phyloP scores from a whole-genome alignment of 2,113 vertebrate genomes.

The Eublepharis macularius region DNA sequence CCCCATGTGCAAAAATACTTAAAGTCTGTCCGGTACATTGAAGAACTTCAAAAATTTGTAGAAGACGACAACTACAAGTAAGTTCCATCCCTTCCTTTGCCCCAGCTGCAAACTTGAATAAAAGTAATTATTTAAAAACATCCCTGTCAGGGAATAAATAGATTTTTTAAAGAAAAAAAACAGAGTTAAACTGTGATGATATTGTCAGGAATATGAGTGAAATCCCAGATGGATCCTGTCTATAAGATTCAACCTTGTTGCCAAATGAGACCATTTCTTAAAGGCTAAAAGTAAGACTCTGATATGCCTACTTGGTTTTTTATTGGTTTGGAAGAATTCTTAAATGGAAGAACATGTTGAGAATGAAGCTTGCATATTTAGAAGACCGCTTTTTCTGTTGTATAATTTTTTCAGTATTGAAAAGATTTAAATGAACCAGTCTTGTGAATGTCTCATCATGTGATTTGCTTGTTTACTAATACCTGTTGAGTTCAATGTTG shows the following conservation, averaged over 20 bases:
- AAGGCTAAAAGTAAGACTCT: not conserved
- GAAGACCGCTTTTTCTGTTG: not conserved
- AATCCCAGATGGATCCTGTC: conserved; percentile 33
- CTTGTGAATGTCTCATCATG: not conserved
- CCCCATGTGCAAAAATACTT: conserved; percentile 95
- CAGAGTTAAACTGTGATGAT: conserved; percentile 1
- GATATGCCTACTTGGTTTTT: conserved; percentile 19
- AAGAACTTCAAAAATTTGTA: conserved; percentile 96
- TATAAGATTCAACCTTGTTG: not conserved
- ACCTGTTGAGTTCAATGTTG: not conserved
- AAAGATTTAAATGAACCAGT: not conserved
- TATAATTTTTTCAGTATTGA: not conserved
- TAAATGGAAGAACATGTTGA: not conserved
- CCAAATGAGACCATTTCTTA: not conserved
- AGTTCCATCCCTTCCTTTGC: conserved; percentile 59
- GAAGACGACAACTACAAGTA: conserved; percentile 98
- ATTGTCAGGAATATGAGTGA: conserved; percentile 27
- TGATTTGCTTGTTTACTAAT: not conserved
- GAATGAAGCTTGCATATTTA: not conserved
- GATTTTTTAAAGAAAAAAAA: not conserved
- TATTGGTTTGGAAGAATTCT: not conserved
- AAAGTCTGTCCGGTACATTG: conserved; percentile 93
- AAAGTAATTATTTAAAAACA: conserved; percentile 4
- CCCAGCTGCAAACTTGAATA: conserved; percentile 3
- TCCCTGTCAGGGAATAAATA: not conserved